phyloP scores from a whole-genome alignment of 2,797 vertebrate genomes.

The Coluber constrictor region DNA sequence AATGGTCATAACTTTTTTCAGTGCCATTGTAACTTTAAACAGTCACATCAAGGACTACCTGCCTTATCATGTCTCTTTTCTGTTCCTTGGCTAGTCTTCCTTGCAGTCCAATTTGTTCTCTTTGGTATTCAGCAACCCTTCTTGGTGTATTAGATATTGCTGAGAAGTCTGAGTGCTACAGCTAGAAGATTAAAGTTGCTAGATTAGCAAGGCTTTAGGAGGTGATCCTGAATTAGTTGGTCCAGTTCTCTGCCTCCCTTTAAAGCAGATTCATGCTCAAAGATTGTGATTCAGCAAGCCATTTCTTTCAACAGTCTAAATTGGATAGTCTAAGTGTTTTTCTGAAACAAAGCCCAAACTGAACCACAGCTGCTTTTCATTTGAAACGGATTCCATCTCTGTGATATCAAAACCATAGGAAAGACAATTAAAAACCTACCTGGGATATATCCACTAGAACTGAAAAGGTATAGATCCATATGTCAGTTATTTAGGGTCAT shows the following conservation, averaged over 20 bases:
- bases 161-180: neutral
- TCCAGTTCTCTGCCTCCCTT: neutral
- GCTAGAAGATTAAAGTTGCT: neutral
- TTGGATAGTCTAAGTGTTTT: neutral
- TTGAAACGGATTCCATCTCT: neutral
- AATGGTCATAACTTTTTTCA: too few species aligned
- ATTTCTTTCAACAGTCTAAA: neutral
- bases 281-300: neutral
- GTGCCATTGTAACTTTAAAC: too few species aligned
- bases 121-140: neutral
- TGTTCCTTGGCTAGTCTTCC: neutral
- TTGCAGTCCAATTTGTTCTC: neutral
- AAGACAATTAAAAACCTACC: conserved; percentile 32
- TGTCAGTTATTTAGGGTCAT: conserved; percentile 42
- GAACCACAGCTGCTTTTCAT: conserved; percentile 10
- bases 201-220: neutral
- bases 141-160: neutral
- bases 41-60: too few species aligned
- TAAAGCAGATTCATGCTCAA: neutral
- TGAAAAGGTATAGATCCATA: neutral
- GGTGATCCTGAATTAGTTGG: neutral
- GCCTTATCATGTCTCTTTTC: neutral
- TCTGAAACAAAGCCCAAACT: conserved; percentile 12
- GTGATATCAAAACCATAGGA: neutral
- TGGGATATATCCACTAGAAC: conserved; percentile 33